Percentiles rank a stretch among this genome's conserved stretches.
phyloP scores from a whole-genome alignment of 2,797 vertebrate genomes.

The Steatocranus sp. region DNA sequence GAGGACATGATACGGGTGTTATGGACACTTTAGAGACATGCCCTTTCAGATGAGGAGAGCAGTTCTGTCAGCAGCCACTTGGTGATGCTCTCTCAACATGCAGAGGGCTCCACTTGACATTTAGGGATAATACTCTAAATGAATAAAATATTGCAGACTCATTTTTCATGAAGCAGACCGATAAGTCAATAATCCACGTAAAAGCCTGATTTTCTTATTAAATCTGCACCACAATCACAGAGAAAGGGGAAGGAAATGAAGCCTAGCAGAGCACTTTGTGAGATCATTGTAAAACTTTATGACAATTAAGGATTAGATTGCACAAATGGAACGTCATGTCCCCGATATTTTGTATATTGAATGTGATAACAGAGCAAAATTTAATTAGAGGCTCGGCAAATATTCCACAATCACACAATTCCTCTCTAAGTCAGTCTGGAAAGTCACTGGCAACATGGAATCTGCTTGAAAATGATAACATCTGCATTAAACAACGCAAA shows the following conservation, averaged over 20 bases:
- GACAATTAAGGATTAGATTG: background rate
- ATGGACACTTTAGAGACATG: background rate
- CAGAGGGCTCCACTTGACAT: background rate
- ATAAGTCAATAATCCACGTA: constrained; percentile 16
- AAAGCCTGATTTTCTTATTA: constrained; percentile 13
- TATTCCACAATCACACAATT: background rate
- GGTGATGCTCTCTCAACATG: constrained; percentile 54
- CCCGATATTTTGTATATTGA: background rate
- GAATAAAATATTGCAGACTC: background rate
- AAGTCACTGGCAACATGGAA: background rate
- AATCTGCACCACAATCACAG: background rate
- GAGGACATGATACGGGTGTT: background rate
- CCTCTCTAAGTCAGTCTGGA: background rate
- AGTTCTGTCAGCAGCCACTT: constrained; percentile 38
- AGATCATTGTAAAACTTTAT: background rate
- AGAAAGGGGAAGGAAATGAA: background rate
- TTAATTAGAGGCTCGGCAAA: background rate
- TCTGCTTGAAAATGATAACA: background rate
- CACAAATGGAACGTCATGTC: background rate
- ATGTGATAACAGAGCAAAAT: background rate
- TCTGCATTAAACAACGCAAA: background rate
- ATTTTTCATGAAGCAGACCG: background rate
- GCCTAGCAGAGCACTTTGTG: background rate
- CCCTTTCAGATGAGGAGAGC: background rate
- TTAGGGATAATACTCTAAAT: background rate